A percentile compares a stretch with the other conserved stretches of the same genome.
Conservation (phyloP, 2,888 invertebrate genomes). For the Drosophila kanekoi region DNA sequence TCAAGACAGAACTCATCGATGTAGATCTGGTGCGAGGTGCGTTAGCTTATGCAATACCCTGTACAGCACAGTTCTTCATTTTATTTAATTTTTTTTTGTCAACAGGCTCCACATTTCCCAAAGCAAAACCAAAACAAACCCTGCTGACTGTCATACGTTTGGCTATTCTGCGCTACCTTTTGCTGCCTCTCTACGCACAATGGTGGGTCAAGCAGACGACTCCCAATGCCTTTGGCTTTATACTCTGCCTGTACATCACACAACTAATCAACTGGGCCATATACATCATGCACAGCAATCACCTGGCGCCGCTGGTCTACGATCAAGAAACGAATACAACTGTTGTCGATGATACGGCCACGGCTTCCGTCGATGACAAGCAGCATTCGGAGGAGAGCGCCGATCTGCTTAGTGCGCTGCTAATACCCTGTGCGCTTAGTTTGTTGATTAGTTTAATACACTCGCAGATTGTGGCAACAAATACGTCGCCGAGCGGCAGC, state of each 20-base stretch:
- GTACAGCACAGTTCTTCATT: slow-evolving; percentile 87
- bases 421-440: slow-evolving; percentile 90
- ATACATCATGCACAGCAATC: slow-evolving; percentile 84
- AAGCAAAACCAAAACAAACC: slow-evolving; percentile 97
- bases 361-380: slow-evolving; percentile 17
- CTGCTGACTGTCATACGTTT: slow-evolving; percentile 93
- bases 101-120: slow-evolving; percentile 97
- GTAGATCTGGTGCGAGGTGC: slow-evolving; percentile 97
- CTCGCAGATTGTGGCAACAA: slow-evolving; percentile 92
- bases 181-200: slow-evolving; percentile 93
- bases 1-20: slow-evolving; percentile 97
- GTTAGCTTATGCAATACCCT: background rate
- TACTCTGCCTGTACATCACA: slow-evolving; percentile 91
- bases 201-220: slow-evolving; percentile 98
- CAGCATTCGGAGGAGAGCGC: slow-evolving; percentile 84
- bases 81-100: too few species aligned
- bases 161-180: slow-evolving; percentile 92
- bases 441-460: slow-evolving; percentile 91
- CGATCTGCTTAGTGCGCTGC: slow-evolving; percentile 89
- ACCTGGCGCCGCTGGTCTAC: slow-evolving; percentile 45
- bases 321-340: slow-evolving; percentile 46
- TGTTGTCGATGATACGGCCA: slow-evolving; percentile 4
- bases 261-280: slow-evolving; percentile 87
- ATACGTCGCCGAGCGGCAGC: slow-evolving; percentile 83
- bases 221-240: slow-evolving; percentile 89